Evolutionary conservation across 2,113 vertebrate species (phyloP).

Genomic region (Xerus inauris): DNA sequence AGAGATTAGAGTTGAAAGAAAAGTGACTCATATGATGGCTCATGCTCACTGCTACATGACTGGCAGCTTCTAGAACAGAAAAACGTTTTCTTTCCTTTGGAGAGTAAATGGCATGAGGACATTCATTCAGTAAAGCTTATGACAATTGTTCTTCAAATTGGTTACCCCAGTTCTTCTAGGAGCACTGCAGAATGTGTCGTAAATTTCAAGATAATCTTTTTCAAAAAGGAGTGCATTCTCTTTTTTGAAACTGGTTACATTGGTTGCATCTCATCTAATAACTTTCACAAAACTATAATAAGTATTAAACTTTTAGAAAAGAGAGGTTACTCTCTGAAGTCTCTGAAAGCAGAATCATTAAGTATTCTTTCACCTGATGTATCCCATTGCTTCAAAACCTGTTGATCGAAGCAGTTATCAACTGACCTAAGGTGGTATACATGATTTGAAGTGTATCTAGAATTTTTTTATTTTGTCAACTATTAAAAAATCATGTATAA

Average conservation of each 20-base stretch:
- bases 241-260: neutral
- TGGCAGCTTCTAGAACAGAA: conserved; percentile 76
- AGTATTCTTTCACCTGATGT: neutral
- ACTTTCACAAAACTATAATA: conserved; percentile 16
- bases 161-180: neutral
- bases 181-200: neutral
- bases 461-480: conserved; percentile 34
- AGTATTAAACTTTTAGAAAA: conserved; percentile 20
- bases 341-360: neutral
- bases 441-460: conserved; percentile 29
- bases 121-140: conserved; percentile 42
- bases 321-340: neutral
- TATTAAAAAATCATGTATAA: neutral
- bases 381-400: conserved; percentile 9
- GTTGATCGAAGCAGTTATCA: conserved; percentile 34
- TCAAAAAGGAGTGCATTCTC: fast-evolving
- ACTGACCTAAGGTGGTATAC: neutral
- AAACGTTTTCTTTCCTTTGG: conserved; percentile 59
- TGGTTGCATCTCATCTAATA: neutral
- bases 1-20: conserved; percentile 82
- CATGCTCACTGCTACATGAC: conserved; percentile 77
- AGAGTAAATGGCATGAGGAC: conserved; percentile 40
- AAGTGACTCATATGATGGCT: conserved; percentile 73
- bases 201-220: neutral
- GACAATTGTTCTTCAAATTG: conserved; percentile 61